phyloP scores from a whole-genome alignment of 2,888 invertebrate genomes.

The Mechanitis messenoides region DNA sequence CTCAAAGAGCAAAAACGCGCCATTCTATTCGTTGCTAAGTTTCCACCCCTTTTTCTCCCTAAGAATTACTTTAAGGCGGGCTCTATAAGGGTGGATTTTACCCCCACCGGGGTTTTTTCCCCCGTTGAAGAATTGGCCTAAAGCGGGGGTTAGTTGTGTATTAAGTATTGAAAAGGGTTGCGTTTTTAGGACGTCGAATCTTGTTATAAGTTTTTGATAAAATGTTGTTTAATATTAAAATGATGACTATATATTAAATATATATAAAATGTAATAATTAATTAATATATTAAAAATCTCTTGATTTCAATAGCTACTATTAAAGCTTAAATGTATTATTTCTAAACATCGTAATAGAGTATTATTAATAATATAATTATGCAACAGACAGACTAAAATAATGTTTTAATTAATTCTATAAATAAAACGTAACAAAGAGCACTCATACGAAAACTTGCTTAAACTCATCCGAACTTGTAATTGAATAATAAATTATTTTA shows the following conservation, averaged over 20 bases:
- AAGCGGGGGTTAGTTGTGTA: constrained; percentile 65
- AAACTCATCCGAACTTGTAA: constrained; percentile 6
- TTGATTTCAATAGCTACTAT: too few species aligned
- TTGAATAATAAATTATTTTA: constrained; percentile 8
- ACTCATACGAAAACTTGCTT: constrained; percentile 1
- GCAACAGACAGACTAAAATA: too few species aligned
- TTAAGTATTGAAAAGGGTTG: constrained; percentile 69
- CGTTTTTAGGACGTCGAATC: constrained; percentile 50
- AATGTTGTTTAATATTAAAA: too few species aligned
- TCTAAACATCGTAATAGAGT: too few species aligned
- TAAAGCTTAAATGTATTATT: too few species aligned
- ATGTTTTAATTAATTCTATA: too few species aligned
- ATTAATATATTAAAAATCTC: too few species aligned
- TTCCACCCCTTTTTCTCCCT: constrained; percentile 74
- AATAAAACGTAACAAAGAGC: constrained; percentile 1
- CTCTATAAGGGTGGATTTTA: constrained; percentile 41
- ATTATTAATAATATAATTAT: too few species aligned
- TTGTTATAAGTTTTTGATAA: constrained; percentile 18
- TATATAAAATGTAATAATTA: too few species aligned
- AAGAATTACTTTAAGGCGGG: constrained; percentile 73
- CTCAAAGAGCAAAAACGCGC: constrained; percentile 49
- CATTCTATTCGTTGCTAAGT: constrained; percentile 67
- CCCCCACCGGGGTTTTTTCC: constrained; percentile 62
- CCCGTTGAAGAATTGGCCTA: constrained; percentile 76
- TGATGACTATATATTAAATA: too few species aligned